These are phyloP conservation scores for Chitala chitala DNA, from an alignment of 2,113 vertebrate species.

Conservation along the genomic window DNA sequence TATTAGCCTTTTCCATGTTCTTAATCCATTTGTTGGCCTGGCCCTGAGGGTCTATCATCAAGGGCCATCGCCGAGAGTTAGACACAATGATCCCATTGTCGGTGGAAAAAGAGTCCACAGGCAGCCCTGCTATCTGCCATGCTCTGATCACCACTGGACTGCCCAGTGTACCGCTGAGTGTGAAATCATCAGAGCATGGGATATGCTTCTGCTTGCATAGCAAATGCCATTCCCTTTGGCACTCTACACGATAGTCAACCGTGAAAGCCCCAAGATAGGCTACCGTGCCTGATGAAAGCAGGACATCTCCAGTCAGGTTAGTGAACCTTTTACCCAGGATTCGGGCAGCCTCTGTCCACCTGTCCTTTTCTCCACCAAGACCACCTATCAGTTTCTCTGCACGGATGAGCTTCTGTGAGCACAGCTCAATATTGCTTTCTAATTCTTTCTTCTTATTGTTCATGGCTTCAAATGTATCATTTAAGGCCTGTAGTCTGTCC, in stretches of 20 bases:
- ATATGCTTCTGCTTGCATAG: slow-evolving; percentile 70
- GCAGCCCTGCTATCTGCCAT: slow-evolving; percentile 86
- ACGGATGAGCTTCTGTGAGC: slow-evolving; percentile 78
- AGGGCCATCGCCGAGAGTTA: slow-evolving; percentile 81
- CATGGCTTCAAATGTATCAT: slow-evolving; percentile 72
- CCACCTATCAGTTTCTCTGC: slow-evolving; percentile 85
- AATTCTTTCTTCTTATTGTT: slow-evolving; percentile 69
- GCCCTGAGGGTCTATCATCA: slow-evolving; percentile 92
- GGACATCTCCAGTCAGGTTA: slow-evolving; percentile 80
- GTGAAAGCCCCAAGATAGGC: slow-evolving; percentile 88
- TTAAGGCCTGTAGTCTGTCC: slow-evolving; percentile 72
- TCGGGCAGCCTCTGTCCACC: slow-evolving; percentile 81
- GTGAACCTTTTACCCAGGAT: slow-evolving; percentile 64
- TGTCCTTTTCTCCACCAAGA: slow-evolving; percentile 83
- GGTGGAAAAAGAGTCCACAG: slow-evolving; percentile 82
- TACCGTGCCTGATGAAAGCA: slow-evolving; percentile 78
- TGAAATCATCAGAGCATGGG: slow-evolving; percentile 75
- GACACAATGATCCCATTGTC: slow-evolving; percentile 89
- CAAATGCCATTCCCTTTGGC: slow-evolving; percentile 71
- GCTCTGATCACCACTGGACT: slow-evolving; percentile 78
- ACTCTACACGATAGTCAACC: slow-evolving; percentile 72
- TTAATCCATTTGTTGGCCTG: slow-evolving; percentile 94
- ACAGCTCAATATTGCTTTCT: slow-evolving; percentile 80
- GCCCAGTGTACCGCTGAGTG: slow-evolving; percentile 71
- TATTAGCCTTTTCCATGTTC: slow-evolving; percentile 85